These are phyloP conservation scores for Nesidiocoris tenuis DNA, from an alignment of 2,888 invertebrate genomes.

Conservation along the genomic window DNA sequence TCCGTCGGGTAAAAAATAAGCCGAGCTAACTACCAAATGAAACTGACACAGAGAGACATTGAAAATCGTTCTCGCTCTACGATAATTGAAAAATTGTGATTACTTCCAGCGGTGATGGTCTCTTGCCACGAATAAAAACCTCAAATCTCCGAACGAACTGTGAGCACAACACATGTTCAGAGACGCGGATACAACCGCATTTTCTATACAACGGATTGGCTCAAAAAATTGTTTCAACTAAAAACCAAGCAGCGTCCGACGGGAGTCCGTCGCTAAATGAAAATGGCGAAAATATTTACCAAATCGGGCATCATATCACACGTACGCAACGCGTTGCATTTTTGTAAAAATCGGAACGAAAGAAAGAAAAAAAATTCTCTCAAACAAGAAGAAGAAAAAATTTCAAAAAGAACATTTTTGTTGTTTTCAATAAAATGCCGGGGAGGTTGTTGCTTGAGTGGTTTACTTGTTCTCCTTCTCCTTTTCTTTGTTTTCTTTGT, in stretches of 20 bases:
- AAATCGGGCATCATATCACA: background rate
- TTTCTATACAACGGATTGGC: too few relatives aligned
- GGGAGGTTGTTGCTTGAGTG: conserved; percentile 8
- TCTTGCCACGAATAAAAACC: background rate
- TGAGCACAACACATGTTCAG: background rate
- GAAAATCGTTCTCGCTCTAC: background rate
- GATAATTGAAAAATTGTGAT: background rate
- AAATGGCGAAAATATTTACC: background rate
- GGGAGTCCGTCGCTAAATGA: too few relatives aligned
- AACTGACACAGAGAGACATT: background rate
- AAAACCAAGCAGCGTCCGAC: too few relatives aligned
- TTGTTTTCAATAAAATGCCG: background rate
- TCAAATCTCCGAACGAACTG: background rate
- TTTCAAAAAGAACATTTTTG: conserved; percentile 15
- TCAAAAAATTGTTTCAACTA: too few relatives aligned
- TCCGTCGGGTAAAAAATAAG: too few relatives aligned
- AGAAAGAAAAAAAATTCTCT: background rate
- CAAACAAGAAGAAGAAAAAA: conserved; percentile 8
- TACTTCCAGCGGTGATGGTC: background rate
- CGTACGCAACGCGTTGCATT: background rate
- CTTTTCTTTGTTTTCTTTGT: conserved; percentile 51
- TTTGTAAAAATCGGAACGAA: background rate
- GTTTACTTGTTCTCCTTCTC: conserved; percentile 50
- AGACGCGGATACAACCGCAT: background rate
- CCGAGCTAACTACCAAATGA: background rate